These are phyloP conservation scores for Petroica traversi DNA, from an alignment of 2,113 vertebrate species.

Conservation along the genomic window DNA sequence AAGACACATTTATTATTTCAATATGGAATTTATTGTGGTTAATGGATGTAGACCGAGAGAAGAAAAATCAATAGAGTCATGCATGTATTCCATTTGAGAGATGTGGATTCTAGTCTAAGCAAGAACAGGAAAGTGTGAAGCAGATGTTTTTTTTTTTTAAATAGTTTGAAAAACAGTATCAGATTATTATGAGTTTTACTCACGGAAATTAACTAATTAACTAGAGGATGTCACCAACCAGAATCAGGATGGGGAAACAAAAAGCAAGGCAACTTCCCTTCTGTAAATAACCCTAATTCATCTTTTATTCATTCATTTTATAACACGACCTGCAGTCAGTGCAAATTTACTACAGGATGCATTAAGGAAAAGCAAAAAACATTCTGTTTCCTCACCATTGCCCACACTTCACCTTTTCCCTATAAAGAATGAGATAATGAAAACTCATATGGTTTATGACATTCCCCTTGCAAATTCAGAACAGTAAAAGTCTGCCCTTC, in stretches of 20 bases:
- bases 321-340: neutral
- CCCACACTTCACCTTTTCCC: conserved; percentile 7
- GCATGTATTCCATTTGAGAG: neutral
- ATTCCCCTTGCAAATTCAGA: conserved; percentile 21
- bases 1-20: conserved; percentile 35
- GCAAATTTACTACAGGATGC: conserved; percentile 8
- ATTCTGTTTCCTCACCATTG: neutral
- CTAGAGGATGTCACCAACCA: neutral
- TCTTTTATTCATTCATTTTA: conserved; percentile 26
- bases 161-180: neutral
- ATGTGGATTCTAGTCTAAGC: neutral
- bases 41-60: conserved; percentile 1
- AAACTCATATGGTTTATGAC: conserved; percentile 17
- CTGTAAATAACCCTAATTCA: conserved; percentile 5
- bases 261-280: neutral
- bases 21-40: conserved; percentile 28
- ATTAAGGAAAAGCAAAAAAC: conserved; percentile 2
- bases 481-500: conserved; percentile 40
- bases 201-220: neutral
- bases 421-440: neutral
- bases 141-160: neutral
- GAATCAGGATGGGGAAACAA: neutral
- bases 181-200: neutral
- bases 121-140: neutral
- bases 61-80: neutral